Conservation (phyloP, 1,140 invertebrate genomes). For the Drosophila guanche region DNA sequence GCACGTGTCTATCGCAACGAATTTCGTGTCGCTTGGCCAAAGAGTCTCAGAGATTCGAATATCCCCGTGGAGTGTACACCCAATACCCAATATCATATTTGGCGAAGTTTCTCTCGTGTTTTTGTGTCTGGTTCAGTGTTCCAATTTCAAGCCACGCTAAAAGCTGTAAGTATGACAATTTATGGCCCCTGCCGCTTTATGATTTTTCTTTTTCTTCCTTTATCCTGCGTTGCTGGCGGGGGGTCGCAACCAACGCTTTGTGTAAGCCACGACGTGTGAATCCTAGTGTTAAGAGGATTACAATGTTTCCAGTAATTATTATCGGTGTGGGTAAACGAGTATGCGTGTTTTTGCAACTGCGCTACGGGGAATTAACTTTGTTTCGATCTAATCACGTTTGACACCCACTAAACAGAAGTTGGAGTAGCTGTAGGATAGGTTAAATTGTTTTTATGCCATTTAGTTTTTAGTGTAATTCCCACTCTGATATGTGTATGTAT, state of each 20-base stretch:
- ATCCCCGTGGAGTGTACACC: slow-evolving; percentile 1
- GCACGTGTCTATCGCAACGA: slow-evolving; percentile 54
- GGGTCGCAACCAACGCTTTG: slow-evolving; percentile 30
- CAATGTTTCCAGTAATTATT: slow-evolving; percentile 80
- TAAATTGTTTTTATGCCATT: slow-evolving; percentile 62
- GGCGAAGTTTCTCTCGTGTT: background rate
- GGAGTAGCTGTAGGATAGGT: background rate
- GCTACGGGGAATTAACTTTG: slow-evolving; percentile 72
- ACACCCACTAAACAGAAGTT: slow-evolving; percentile 27
- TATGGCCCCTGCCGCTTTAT: slow-evolving; percentile 1
- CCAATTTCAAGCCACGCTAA: too few relatives aligned
- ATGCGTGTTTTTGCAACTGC: slow-evolving; percentile 40
- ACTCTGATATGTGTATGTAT: background rate
- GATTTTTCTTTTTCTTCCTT: background rate
- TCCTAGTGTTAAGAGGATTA: slow-evolving; percentile 75
- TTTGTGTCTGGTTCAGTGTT: too few relatives aligned
- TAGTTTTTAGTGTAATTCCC: slow-evolving; percentile 63
- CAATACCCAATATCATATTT: too few relatives aligned
- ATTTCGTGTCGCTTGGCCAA: slow-evolving; percentile 21
- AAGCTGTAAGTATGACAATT: slow-evolving; percentile 1
- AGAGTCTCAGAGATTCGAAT: slow-evolving; percentile 17
- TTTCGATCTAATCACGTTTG: slow-evolving; percentile 76
- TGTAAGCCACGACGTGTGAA: slow-evolving; percentile 58
- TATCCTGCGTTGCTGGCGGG: background rate
- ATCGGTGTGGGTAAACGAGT: slow-evolving; percentile 33